Base-by-base conservation (phyloP, 1,140 invertebrate species). In the Plodia interpunctella region DNA sequence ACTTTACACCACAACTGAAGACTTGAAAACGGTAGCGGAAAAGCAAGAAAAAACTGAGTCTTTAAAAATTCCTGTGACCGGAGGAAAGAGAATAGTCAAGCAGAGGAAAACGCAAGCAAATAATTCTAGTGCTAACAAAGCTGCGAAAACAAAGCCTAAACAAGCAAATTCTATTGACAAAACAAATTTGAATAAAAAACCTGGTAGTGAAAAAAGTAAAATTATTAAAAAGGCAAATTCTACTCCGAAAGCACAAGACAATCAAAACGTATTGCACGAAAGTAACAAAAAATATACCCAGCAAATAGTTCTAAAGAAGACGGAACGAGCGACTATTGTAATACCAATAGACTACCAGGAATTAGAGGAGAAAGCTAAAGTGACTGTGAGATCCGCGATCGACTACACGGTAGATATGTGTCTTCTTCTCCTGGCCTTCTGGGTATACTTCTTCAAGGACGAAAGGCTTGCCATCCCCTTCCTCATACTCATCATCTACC, bases 361-460 rank as follows among this genome's bases (percentile, higher is more conserved):
- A 62, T 63, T 91, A 55, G 90, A 91, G 62, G 84, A 92, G 49
- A 88, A 92, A 64, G 93, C 94, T 0, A 92, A 93, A 64, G 90
- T 83, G 25, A 95, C 93, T 66, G 93, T 95, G 0, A 90, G 92
- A 51, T 91, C 92, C 5, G 92, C 91, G 0, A 83, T 95, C 1
- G 93, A 92, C 70, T 95, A 94, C 68, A 82, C 92, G 8, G 94
- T 94, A 0, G 94, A 95, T 75, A 69, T 95, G 52, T 93, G 93
- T 32, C 90, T 95, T 65, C 90, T 95, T 55, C 52, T 94, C 13
- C 91, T 95, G 0, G 95, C 95, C 5, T 93, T 93, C 78, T 95
- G 93, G 92, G 90, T 96, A 35, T 96, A 96, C 78, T 78, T 95
- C 10, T 96, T 95, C 71, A 94, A 94, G 71, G 94, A 94, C 69